These are phyloP conservation scores for Rutilus rutilus DNA, from an alignment of 2,113 vertebrate species.

Conservation along the genomic window DNA sequence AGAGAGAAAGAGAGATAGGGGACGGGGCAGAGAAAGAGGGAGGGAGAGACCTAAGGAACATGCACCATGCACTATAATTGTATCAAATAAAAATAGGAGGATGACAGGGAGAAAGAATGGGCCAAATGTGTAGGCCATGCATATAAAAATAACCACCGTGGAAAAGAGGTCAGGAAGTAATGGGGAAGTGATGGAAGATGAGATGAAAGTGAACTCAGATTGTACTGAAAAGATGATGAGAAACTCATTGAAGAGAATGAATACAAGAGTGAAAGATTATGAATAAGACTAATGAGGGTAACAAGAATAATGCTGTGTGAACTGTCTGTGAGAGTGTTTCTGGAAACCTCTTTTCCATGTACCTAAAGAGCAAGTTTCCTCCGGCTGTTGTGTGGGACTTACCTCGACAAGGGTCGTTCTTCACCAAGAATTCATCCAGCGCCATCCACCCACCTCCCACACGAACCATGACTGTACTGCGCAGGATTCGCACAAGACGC, in stretches of 20 bases:
- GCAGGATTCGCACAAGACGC: conserved; percentile 95
- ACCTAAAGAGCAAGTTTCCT: not conserved
- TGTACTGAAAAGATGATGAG: conserved; percentile 21
- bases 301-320: not conserved
- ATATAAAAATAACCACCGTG: conserved; percentile 40
- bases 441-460: conserved; percentile 99
- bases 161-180: conserved; percentile 35
- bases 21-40: conserved; percentile 54
- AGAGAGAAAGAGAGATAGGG: conserved; percentile 76
- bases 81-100: conserved; percentile 46
- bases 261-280: conserved; percentile 14
- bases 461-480: conserved; percentile 97
- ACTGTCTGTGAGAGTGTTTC: not conserved
- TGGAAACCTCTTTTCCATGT: not conserved
- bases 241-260: not conserved
- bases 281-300: not conserved
- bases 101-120: conserved; percentile 54
- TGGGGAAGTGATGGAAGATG: conserved; percentile 23
- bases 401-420: conserved; percentile 99
- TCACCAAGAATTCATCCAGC: conserved; percentile 96
- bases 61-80: conserved; percentile 77
- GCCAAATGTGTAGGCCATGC: conserved; percentile 51
- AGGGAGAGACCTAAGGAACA: conserved; percentile 75
- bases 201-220: conserved; percentile 23
- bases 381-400: conserved; percentile 56